A percentile compares a stretch with the other conserved stretches of the same genome.
Conservation (phyloP, 35 echinoderm and acorn worm genomes). For the Stichopus chloronotus region DNA sequence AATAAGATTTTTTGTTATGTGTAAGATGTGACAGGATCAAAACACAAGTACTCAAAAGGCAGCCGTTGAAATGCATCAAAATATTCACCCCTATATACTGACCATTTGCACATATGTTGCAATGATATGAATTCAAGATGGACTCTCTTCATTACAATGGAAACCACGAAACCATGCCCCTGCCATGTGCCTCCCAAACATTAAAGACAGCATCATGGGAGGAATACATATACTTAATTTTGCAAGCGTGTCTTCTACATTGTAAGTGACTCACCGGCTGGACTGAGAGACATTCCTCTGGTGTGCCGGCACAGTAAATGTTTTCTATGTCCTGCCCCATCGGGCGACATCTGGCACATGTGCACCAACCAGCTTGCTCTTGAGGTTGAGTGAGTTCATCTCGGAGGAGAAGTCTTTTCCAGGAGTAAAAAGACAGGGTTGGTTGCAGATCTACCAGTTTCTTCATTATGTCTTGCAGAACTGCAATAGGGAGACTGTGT, state of each 20-base stretch:
- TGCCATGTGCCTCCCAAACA: background rate
- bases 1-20: background rate
- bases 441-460: background rate
- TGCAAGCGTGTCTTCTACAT: background rate
- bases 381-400: background rate
- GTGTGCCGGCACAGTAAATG: background rate
- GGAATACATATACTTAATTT: background rate
- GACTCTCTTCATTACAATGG: too few species aligned
- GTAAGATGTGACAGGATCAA: background rate
- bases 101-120: too few species aligned
- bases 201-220: background rate
- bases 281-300: background rate
- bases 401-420: background rate
- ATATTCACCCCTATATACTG: too few species aligned
- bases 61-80: background rate
- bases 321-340: background rate
- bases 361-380: background rate
- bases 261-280: background rate
- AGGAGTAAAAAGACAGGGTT: background rate
- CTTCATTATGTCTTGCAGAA: background rate
- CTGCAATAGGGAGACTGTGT: background rate
- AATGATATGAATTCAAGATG: too few species aligned
- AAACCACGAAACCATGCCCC: too few species aligned
- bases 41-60: background rate
- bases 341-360: background rate